These are phyloP conservation scores for Plumapathes pennacea DNA, from an alignment of 92 coral and sea anemone genomes.

Conservation along the genomic window DNA sequence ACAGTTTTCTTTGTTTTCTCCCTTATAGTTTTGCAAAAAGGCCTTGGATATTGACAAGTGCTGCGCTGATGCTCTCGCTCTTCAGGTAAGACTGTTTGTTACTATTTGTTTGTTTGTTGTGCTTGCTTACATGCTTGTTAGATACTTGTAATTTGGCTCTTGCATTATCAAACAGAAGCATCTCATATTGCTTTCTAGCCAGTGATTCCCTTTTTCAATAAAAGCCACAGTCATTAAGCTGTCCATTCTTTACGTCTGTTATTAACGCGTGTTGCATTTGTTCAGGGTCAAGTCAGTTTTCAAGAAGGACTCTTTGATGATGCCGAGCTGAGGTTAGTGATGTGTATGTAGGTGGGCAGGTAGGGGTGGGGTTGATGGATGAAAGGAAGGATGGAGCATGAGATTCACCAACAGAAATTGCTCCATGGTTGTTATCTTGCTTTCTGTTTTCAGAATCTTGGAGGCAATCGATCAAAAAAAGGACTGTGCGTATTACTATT, in stretches of 20 bases:
- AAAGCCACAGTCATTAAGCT: neutral
- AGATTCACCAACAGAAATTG: too few species aligned
- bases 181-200: too few species aligned
- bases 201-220: too few species aligned
- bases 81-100: conserved; percentile 56
- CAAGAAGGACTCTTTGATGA: conserved; percentile 73
- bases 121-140: neutral
- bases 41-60: conserved; percentile 44
- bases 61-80: conserved; percentile 55
- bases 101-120: neutral
- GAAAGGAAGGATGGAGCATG: too few species aligned
- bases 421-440: too few species aligned
- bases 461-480: conserved; percentile 67
- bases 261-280: too few species aligned
- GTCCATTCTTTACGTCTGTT: too few species aligned
- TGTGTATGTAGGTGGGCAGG: neutral
- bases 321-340: conserved; percentile 80
- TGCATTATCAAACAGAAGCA: too few species aligned
- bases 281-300: conserved; percentile 74
- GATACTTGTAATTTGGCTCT: too few species aligned
- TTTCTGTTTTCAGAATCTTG: conserved; percentile 54
- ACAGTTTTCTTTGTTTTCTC: neutral
- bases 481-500: conserved; percentile 67
- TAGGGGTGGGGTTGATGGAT: too few species aligned
- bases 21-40: conserved; percentile 44